phyloP scores from a whole-genome alignment of 2,113 vertebrate species.

The Progne subis region DNA sequence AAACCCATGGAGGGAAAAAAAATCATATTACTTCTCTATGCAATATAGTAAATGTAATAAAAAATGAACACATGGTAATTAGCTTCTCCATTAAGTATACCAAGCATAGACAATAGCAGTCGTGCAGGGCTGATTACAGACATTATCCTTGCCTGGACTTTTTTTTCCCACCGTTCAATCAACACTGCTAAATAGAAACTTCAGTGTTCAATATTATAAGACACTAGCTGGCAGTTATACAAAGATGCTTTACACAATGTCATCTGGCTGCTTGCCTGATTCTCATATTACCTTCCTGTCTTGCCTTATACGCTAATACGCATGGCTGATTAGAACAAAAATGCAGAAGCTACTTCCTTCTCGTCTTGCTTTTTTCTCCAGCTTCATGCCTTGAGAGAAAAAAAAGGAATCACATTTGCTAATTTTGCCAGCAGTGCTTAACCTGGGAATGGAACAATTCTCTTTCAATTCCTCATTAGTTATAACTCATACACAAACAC shows the following conservation, averaged over 20 bases:
- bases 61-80: conserved; percentile 68
- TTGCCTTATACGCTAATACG: conserved; percentile 55
- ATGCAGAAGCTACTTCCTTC: conserved; percentile 57
- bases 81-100: conserved; percentile 62
- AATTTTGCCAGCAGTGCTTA: conserved; percentile 36
- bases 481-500: conserved; percentile 38
- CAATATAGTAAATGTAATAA: conserved; percentile 59
- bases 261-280: conserved; percentile 68
- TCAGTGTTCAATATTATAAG: conserved; percentile 69
- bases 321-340: conserved; percentile 66
- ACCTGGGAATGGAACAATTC: conserved; percentile 11
- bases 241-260: conserved; percentile 71
- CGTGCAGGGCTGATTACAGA: conserved; percentile 62
- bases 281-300: conserved; percentile 67
- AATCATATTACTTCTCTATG: conserved; percentile 55
- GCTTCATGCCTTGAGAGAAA: conserved; percentile 38
- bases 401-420: conserved; percentile 53
- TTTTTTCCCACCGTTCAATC: conserved; percentile 64
- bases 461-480: not conserved
- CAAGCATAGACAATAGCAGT: conserved; percentile 64
- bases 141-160: conserved; percentile 60
- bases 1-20: conserved; percentile 31
- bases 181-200: conserved; percentile 68
- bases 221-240: conserved; percentile 69
- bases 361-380: conserved; percentile 43